These are phyloP conservation scores for Tetranychus urticae DNA, from an alignment of 1,140 invertebrate species.

Conservation along the genomic window DNA sequence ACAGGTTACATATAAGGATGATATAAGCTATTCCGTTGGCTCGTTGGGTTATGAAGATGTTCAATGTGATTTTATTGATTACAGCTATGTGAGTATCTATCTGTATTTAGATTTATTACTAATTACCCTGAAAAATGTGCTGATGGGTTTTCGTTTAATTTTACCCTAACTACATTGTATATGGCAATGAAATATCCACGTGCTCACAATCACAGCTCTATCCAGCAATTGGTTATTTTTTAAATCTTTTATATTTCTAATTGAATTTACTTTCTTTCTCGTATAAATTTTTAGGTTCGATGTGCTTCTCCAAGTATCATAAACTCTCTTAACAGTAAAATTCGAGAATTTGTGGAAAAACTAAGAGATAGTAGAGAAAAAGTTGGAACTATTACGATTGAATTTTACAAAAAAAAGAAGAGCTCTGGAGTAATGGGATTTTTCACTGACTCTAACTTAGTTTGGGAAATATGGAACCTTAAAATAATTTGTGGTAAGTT, in stretches of 20 bases:
- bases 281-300: conserved; percentile 32
- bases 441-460: conserved; percentile 43
- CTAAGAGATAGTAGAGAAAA: conserved; percentile 27
- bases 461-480: conserved; percentile 94
- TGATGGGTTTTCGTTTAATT: no score
- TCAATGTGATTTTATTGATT: conserved; percentile 88
- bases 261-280: no score
- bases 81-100: conserved; percentile 51
- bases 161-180: no score
- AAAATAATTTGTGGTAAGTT: conserved; percentile 40
- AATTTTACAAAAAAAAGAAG: conserved; percentile 76
- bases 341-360: conserved; percentile 26
- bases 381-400: conserved; percentile 52
- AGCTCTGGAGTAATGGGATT: conserved; percentile 45
- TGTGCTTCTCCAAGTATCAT: conserved; percentile 57
- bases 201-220: no score
- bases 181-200: no score
- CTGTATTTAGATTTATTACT: background rate
- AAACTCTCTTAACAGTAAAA: conserved; percentile 46
- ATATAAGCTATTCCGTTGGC: conserved; percentile 78
- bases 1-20: conserved; percentile 66
- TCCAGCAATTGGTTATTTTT: no score
- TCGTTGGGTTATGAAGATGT: conserved; percentile 84
- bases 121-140: no score
- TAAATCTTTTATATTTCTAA: no score